A percentile compares a stretch with the other conserved stretches of the same genome.
Conservation (phyloP, 2,888 invertebrate species). For the Melanchra persicariae region DNA sequence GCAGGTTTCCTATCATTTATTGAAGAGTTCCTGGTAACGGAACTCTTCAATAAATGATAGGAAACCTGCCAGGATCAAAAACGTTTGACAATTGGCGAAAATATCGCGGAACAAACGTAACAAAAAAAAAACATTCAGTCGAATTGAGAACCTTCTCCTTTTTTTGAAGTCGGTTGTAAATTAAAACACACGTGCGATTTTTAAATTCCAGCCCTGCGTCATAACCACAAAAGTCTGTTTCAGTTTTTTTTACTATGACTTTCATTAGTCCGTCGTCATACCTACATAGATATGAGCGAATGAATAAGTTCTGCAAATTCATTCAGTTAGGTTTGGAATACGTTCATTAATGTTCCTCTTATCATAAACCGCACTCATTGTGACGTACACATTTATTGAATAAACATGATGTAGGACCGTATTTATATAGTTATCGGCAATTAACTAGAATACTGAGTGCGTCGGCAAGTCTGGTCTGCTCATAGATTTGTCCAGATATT, state of each 20-base stretch:
- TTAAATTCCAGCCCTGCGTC: background rate
- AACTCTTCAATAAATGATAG: too few species aligned
- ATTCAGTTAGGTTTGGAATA: constrained; percentile 34
- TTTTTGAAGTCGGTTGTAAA: too few species aligned
- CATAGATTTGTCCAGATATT: constrained; percentile 15
- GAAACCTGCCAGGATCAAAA: too few species aligned
- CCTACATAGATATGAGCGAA: constrained; percentile 10
- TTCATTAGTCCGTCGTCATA: constrained; percentile 4
- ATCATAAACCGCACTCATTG: constrained; percentile 54
- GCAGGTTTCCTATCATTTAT: too few species aligned
- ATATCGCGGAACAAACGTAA: too few species aligned
- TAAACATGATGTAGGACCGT: constrained; percentile 27
- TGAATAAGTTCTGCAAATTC: constrained; percentile 44
- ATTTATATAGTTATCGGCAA: constrained; percentile 31
- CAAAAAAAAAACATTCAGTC: too few species aligned
- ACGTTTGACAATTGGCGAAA: too few species aligned
- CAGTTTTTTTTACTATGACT: background rate
- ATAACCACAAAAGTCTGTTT: background rate
- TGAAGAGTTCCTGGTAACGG: too few species aligned
- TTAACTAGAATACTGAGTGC: constrained; percentile 32
- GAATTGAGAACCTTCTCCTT: too few species aligned
- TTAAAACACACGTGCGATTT: background rate
- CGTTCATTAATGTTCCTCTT: constrained; percentile 57
- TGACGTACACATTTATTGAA: constrained; percentile 57
- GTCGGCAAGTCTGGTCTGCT: constrained; percentile 31